These are phyloP conservation scores for Zaprionus nigranus DNA, from an alignment of 1,140 invertebrate genomes.

Conservation along the genomic window DNA sequence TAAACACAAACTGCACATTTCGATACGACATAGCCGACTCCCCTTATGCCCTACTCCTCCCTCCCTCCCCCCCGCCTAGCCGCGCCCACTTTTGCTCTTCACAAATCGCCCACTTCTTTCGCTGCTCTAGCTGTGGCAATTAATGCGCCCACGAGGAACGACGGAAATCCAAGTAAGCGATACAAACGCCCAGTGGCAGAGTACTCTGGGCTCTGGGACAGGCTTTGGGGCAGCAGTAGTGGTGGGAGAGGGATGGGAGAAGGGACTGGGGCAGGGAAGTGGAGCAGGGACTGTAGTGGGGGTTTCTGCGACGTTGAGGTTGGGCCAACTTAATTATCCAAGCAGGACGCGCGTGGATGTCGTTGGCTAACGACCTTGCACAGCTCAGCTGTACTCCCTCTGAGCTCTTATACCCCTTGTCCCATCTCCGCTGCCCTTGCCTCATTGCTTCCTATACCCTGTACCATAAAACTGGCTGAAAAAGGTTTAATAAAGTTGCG, in stretches of 20 bases:
- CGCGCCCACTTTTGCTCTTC: background rate
- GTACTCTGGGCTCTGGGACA: background rate
- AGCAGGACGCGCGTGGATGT: constrained; percentile 37
- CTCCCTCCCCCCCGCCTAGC: background rate
- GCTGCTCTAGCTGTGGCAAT: constrained; percentile 48
- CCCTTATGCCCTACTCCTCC: background rate
- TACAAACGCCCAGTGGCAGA: constrained; percentile 24
- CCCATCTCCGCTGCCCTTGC: background rate
- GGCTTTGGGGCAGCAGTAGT: background rate
- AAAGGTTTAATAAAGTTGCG: constrained; percentile 28
- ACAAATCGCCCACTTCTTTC: constrained; percentile 25
- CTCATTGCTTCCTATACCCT: constrained; percentile 19
- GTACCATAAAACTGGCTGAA: constrained; percentile 26
- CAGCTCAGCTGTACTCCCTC: constrained; percentile 1
- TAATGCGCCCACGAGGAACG: constrained; percentile 53
- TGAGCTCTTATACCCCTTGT: background rate
- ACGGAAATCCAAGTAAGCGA: constrained; percentile 40
- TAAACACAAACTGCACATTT: constrained; percentile 71
- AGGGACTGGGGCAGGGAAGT: background rate
- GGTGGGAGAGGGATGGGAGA: no score
- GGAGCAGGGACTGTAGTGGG: background rate
- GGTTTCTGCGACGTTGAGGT: constrained; percentile 14
- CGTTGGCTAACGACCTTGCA: constrained; percentile 42
- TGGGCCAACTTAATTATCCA: constrained; percentile 49
- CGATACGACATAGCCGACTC: constrained; percentile 33